Conservation (phyloP, 2,888 invertebrate genomes). For the Callosobruchus maculatus region DNA sequence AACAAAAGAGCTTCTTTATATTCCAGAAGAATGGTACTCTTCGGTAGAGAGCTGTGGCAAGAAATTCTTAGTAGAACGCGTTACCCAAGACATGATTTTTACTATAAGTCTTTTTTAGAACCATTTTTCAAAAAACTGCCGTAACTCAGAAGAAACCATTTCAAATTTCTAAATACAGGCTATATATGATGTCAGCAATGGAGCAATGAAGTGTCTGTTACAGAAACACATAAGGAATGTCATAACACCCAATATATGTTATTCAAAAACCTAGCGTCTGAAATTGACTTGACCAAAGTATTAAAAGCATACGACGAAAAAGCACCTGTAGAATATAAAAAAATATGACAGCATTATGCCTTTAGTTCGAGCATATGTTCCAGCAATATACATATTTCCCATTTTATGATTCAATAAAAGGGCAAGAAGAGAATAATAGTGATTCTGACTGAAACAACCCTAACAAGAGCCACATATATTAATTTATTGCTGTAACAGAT, state of each 20-base stretch:
- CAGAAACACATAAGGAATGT: conserved; percentile 1
- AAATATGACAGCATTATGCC: conserved; percentile 8
- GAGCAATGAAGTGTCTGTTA: conserved; percentile 4
- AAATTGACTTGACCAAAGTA: conserved; percentile 5
- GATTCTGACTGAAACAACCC: too few relatives aligned
- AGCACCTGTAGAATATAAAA: conserved; percentile 2
- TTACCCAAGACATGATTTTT: conserved; percentile 12
- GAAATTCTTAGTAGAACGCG: conserved; percentile 13
- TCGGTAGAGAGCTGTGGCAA: conserved; percentile 16
- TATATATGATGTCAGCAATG: conserved; percentile 3
- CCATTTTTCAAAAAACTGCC: conserved; percentile 11
- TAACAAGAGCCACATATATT: too few relatives aligned
- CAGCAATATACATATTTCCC: conserved; percentile 4
- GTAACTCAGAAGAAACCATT: conserved; percentile 5
- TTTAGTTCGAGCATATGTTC: too few relatives aligned
- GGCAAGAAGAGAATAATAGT: neutral
- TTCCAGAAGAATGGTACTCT: conserved; percentile 18
- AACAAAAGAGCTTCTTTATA: conserved; percentile 14
- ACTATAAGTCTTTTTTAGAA: conserved; percentile 11
- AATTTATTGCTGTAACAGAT: too few relatives aligned
- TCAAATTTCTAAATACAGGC: conserved; percentile 3
- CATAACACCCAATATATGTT: conserved; percentile 1
- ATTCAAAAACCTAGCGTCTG: conserved; percentile 3
- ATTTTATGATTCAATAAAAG: neutral
- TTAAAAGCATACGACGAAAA: conserved; percentile 3